Conservation (phyloP, 1,140 invertebrate genomes). For the Tenebrio molitor region DNA sequence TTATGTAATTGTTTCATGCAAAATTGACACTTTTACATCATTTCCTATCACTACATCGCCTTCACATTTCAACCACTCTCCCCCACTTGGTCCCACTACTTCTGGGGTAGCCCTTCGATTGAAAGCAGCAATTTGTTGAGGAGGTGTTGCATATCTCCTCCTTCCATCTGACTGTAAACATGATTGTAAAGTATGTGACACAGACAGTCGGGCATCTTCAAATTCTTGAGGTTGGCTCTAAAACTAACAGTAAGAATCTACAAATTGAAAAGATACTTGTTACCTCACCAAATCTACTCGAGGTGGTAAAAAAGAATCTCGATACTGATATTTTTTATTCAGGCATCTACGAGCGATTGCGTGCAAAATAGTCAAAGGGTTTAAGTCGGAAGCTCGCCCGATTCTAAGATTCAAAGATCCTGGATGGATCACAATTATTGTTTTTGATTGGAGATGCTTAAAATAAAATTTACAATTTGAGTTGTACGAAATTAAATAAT, state of each 20-base stretch:
- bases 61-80: conserved; percentile 74
- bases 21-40: conserved; percentile 67
- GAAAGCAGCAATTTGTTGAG: conserved; percentile 88
- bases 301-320: conserved; percentile 77
- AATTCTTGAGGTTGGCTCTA: conserved; percentile 80
- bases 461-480: too few relatives aligned
- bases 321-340: conserved; percentile 65
- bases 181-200: conserved; percentile 87
- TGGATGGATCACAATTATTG: conserved; percentile 94
- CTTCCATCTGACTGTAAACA: conserved; percentile 86
- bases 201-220: conserved; percentile 85
- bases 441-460: conserved; percentile 73
- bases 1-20: background rate
- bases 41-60: conserved; percentile 77
- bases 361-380: conserved; percentile 88
- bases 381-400: conserved; percentile 89
- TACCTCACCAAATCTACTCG: conserved; percentile 68
- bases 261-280: too few relatives aligned
- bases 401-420: conserved; percentile 92
- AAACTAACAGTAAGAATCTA: background rate
- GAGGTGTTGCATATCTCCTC: conserved; percentile 85
- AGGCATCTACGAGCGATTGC: conserved; percentile 82
- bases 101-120: conserved; percentile 83
- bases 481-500: too few relatives aligned
- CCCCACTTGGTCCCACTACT: conserved; percentile 69